Base-by-base conservation (phyloP, 1,140 invertebrate species). In the Zophobas morio region DNA sequence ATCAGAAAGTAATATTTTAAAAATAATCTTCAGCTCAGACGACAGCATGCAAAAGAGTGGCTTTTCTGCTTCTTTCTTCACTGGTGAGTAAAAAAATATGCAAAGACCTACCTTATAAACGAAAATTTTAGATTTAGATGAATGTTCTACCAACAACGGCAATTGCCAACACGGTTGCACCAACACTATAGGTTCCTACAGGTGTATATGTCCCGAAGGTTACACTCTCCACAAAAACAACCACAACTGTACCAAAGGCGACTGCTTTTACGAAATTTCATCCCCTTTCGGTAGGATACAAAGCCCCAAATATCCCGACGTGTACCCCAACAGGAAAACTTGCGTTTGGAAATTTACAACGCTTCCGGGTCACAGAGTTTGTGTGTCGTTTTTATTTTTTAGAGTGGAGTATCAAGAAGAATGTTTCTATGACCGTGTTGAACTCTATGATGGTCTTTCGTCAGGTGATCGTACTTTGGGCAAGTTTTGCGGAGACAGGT, bases 331-430 rank as follows among this genome's bases (percentile, higher is more conserved):
- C 89, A 93, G 63, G 97, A 97, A 83, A 42, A 96, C 98, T 82
- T 99, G 98, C 84, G 93, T 98, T 6, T 99, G 98, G 98, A 94
- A 96, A 81, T 96, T 99, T 85, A 94, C 92, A 0, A 98, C 96
- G 0, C 98, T 95, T 0, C 95, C 96, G 0, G 97, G 97, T 0
- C 97, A 99, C 86, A 89, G 97, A 42, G 96, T 99, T 51, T 98
- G 97, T 88, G 87, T 99, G 78, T 91, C 94, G 40, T 99, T 99
- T 87, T 92, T 93, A 81, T 93, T 94, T 42, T 99, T 99, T 84
- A 96, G 98, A 82, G 88, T 99, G 85, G 97, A 99, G 84, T 4
- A 37, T 2, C 96, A 98, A 82, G 88, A 99, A 85, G 97, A 99
- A 84, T 4, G 20, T 2, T 20, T 34, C n/a, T 42, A 46, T 8